Conservation (phyloP, 2,113 vertebrate genomes). For the Pampusana beccarii region DNA sequence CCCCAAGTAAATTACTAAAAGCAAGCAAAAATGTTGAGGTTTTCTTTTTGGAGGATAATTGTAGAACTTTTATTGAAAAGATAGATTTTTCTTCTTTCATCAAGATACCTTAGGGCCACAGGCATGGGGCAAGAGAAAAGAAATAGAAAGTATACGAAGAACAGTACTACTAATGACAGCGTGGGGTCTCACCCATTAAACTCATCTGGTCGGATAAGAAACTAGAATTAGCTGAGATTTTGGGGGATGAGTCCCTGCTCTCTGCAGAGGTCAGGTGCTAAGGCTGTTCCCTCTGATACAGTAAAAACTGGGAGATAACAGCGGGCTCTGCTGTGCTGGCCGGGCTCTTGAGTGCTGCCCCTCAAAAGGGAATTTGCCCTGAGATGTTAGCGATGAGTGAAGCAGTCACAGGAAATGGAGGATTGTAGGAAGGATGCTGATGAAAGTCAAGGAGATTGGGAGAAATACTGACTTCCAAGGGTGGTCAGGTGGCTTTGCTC, state of each 20-base stretch:
- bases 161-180: neutral
- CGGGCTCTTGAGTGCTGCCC: rapidly evolving
- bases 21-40: neutral
- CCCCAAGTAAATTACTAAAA: neutral
- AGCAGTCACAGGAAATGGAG: neutral
- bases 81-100: neutral
- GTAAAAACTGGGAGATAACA: neutral
- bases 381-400: neutral
- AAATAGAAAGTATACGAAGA: neutral
- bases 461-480: neutral
- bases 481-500: neutral
- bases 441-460: neutral
- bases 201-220: neutral
- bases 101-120: neutral
- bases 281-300: neutral
- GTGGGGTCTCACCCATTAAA: neutral
- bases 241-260: neutral
- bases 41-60: neutral
- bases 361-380: neutral
- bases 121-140: neutral
- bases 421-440: neutral
- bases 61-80: neutral
- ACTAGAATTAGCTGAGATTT: neutral
- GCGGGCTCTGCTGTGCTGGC: rapidly evolving
- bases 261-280: neutral